phyloP scores from a whole-genome alignment of 2,113 vertebrate species.

The Amblyornis subalaris region DNA sequence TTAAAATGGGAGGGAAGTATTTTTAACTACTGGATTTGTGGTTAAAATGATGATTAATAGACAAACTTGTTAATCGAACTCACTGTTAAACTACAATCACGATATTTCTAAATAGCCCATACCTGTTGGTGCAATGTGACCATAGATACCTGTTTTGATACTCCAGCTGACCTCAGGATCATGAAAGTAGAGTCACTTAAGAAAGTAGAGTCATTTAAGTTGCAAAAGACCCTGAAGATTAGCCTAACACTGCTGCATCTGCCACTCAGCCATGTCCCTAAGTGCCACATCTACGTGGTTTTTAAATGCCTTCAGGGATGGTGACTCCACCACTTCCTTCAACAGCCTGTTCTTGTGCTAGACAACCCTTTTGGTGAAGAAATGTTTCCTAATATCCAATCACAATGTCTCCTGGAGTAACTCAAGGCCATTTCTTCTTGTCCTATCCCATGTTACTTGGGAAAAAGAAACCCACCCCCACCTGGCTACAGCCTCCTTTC shows the following conservation, averaged over 20 bases:
- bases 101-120: background rate
- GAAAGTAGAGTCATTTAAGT: background rate
- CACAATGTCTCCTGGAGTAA: background rate
- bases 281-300: background rate
- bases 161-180: background rate
- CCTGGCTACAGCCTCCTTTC: accelerated
- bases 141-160: background rate
- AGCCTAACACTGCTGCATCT: background rate
- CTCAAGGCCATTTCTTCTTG: background rate
- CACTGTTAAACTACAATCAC: background rate
- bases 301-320: background rate
- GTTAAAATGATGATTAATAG: background rate
- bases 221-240: background rate
- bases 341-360: background rate
- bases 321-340: background rate
- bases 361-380: background rate
- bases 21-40: background rate
- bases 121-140: background rate
- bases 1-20: background rate
- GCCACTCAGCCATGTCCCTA: background rate
- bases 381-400: background rate
- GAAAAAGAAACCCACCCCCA: background rate
- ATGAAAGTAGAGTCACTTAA: background rate
- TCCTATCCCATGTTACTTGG: background rate
- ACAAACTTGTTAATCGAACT: background rate